Conservation (phyloP, 2,888 invertebrate species). For the Ormyrus labotus region DNA sequence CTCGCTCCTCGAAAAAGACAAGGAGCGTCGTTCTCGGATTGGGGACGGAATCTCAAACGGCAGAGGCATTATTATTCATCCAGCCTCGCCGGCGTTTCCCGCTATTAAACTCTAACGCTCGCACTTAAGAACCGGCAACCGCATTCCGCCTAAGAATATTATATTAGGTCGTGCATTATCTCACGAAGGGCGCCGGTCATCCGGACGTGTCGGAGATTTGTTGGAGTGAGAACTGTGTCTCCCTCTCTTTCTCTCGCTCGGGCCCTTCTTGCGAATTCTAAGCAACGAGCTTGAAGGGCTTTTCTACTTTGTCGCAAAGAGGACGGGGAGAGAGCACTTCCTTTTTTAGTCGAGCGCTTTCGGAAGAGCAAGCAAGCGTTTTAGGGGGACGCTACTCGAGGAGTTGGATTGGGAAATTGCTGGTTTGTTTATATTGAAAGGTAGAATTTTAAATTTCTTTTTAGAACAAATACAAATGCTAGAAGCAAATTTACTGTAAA, state of each 20-base stretch:
- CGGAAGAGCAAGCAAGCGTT: no score
- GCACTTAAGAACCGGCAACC: constrained; percentile 56
- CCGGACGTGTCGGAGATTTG: constrained; percentile 58
- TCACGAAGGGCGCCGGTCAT: constrained; percentile 50
- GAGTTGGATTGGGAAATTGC: no score
- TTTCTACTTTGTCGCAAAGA: no score
- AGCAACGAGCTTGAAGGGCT: no score
- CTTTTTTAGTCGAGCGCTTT: no score
- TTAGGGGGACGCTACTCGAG: no score
- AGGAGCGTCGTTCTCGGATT: constrained; percentile 30
- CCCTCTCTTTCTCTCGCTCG: background rate
- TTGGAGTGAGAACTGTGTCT: background rate
- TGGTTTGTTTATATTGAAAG: no score
- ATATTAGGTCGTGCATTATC: constrained; percentile 69
- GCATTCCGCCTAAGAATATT: constrained; percentile 69
- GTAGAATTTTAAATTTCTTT: no score
- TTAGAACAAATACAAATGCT: no score
- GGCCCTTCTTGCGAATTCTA: background rate
- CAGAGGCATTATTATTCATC: constrained; percentile 69
- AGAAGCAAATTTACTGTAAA: no score
- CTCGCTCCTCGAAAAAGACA: background rate
- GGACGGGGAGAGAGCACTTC: no score
- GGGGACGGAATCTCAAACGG: constrained; percentile 64
- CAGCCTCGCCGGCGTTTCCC: constrained; percentile 61
- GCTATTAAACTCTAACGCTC: constrained; percentile 64